These are phyloP conservation scores for Pachyrhynchus sulphureomaculatus DNA, from an alignment of 1,140 invertebrate species.

Conservation along the genomic window DNA sequence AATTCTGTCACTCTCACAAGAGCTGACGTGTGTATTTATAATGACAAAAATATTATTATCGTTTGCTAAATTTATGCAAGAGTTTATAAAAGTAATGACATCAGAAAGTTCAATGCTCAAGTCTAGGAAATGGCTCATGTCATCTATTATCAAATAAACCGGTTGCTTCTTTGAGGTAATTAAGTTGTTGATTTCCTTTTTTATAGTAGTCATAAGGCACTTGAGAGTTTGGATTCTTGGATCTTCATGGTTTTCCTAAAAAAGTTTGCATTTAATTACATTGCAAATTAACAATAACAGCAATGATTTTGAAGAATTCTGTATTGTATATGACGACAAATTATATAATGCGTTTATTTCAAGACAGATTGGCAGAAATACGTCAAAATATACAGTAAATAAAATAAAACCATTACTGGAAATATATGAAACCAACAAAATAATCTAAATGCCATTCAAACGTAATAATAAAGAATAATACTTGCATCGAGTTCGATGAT, in stretches of 20 bases:
- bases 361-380: no score
- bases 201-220: conserved; percentile 44
- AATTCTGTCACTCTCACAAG: conserved; percentile 54
- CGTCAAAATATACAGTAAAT: no score
- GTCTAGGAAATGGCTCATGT: conserved; percentile 68
- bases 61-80: conserved; percentile 48
- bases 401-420: no score
- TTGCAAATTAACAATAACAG: no score
- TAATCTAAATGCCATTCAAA: no score
- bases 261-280: no score
- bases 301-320: no score
- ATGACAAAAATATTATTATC: conserved; percentile 51
- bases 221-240: conserved; percentile 41
- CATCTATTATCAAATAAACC: conserved; percentile 66
- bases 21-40: conserved; percentile 56
- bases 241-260: conserved; percentile 11
- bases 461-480: no score
- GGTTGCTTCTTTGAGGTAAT: conserved; percentile 16
- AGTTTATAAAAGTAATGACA: conserved; percentile 59
- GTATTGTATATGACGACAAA: no score
- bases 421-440: no score
- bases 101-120: conserved; percentile 57
- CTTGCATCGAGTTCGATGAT: no score
- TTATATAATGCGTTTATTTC: no score
- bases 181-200: conserved; percentile 35